Percentiles rank a stretch among this genome's conserved stretches.
Conservation (phyloP, 2,797 vertebrate species). For the Staurois parvus region DNA sequence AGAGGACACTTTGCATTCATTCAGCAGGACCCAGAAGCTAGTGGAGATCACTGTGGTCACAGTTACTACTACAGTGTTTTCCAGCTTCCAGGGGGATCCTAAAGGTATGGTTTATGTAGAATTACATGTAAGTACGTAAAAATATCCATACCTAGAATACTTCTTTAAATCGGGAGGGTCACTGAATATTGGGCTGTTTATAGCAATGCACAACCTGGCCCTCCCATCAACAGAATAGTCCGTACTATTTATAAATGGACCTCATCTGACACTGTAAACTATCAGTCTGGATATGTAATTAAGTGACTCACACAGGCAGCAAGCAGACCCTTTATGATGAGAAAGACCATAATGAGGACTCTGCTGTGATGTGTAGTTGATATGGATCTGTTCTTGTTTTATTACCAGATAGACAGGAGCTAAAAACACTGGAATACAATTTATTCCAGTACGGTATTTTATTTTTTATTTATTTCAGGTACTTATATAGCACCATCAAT, state of each 20-base stretch:
- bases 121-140: too few species aligned
- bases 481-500: too few species aligned
- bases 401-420: background rate
- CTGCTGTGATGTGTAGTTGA: background rate
- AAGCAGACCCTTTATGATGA: background rate
- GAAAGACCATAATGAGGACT: background rate
- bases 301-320: background rate
- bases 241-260: conserved; percentile 18
- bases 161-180: background rate
- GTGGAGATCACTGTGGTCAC: too few species aligned
- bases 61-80: too few species aligned
- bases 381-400: background rate
- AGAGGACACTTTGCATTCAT: too few species aligned
- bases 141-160: too few species aligned
- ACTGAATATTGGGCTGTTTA: background rate
- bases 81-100: too few species aligned
- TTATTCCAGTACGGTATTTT: background rate
- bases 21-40: too few species aligned
- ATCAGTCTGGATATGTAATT: background rate
- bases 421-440: background rate
- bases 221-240: conserved; percentile 2
- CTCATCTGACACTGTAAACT: background rate
- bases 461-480: too few species aligned
- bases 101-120: too few species aligned
- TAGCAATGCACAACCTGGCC: background rate